Evolutionary conservation across 1,140 invertebrate species (phyloP), one percentile per base, ranked within the genome.

Genomic region (Ectropis grisescens): DNA sequence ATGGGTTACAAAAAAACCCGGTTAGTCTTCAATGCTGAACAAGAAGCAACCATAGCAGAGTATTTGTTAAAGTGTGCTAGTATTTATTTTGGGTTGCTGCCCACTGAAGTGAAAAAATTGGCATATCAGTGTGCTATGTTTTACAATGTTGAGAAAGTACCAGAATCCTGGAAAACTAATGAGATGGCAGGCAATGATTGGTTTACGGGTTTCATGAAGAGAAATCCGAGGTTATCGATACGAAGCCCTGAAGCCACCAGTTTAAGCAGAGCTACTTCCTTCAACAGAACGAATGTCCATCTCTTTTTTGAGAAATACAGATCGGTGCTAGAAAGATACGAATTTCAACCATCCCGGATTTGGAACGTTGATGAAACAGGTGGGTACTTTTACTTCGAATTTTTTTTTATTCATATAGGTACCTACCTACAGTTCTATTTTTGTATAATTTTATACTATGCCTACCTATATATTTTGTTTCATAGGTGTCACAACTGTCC

Each of bases 401-500:
- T n/a, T n/a, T n/a, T n/a, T n/a, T n/a, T n/a, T n/a, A n/a, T n/a
- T n/a, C n/a, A n/a, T n/a, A n/a, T n/a, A n/a, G n/a, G n/a, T n/a
- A n/a, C n/a, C n/a, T n/a, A n/a, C n/a, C n/a, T n/a, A n/a, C n/a
- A n/a, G n/a, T n/a, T n/a, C n/a, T n/a, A n/a, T n/a, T n/a, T n/a
- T n/a, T n/a, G n/a, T n/a, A n/a, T n/a, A n/a, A n/a, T n/a, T n/a
- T n/a, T n/a, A n/a, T n/a, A n/a, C n/a, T n/a, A n/a, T n/a, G n/a
- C n/a, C n/a, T n/a, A n/a, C n/a, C n/a, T n/a, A n/a, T n/a, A n/a
- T n/a, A n/a, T n/a, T n/a, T n/a, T n/a, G n/a, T n/a, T n/a, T n/a
- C n/a, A n/a, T n/a, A n/a, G n/a, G n/a, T 1, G 28, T 75, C 3
- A 53, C 58, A 11, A 71, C 70, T 1, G 68, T 78, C 0, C 46